Evolutionary conservation across 1,140 invertebrate species (phyloP).

Genomic region (Listronotus bonariensis): DNA sequence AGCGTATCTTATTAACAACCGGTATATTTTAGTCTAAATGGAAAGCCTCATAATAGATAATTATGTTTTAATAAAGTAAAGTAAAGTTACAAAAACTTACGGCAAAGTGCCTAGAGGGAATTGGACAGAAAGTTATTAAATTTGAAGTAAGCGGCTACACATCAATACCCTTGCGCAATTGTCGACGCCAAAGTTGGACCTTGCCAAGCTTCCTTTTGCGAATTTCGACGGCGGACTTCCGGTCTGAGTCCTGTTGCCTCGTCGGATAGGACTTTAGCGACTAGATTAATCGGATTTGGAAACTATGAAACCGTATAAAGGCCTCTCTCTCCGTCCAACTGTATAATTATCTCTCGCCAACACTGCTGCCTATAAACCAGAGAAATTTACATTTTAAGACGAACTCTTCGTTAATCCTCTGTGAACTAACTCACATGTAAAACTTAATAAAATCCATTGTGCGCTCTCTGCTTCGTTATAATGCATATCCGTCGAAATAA

Average conservation of each 20-base stretch:
- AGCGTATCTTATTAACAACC: too few relatives aligned
- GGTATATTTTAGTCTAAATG: too few relatives aligned
- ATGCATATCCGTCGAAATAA: slow-evolving; percentile 33
- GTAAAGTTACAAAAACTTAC: too few relatives aligned
- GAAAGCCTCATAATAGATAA: too few relatives aligned
- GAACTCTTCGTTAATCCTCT: slow-evolving; percentile 44
- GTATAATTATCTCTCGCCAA: slow-evolving; percentile 49
- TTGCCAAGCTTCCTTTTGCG: slow-evolving; percentile 23
- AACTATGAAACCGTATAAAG: slow-evolving; percentile 51
- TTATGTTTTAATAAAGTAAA: too few relatives aligned
- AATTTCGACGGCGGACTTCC: slow-evolving; percentile 28
- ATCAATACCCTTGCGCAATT: slow-evolving; percentile 22
- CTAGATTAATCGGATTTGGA: slow-evolving; percentile 51
- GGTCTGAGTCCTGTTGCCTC: slow-evolving; percentile 27
- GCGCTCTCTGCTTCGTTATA: slow-evolving; percentile 22
- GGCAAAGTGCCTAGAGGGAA: too few relatives aligned
- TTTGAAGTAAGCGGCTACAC: slow-evolving; percentile 21
- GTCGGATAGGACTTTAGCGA: slow-evolving; percentile 22
- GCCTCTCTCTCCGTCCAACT: slow-evolving; percentile 43
- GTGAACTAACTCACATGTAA: slow-evolving; percentile 43
- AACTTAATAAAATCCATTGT: slow-evolving; percentile 37
- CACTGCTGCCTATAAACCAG: slow-evolving; percentile 37
- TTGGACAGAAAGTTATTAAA: slow-evolving; percentile 15
- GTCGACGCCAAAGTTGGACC: slow-evolving; percentile 16
- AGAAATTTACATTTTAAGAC: slow-evolving; percentile 51